Base-by-base conservation (phyloP, 2,888 invertebrate species). In the Plebejus argus region DNA sequence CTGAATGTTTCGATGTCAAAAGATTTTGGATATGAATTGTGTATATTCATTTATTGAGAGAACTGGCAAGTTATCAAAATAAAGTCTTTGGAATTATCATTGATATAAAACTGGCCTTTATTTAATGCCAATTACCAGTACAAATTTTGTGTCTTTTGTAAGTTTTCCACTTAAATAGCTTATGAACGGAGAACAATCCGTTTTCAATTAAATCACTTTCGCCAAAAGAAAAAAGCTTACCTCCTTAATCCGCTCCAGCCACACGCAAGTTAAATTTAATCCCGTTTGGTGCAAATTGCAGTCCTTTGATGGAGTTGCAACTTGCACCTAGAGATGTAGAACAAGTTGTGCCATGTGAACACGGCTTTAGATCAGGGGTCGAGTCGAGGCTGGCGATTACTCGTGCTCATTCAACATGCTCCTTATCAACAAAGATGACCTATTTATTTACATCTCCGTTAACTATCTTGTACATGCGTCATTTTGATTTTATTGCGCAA, bases 311-410 rank as follows among this genome's bases (percentile, higher is more conserved):
- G 7, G n/a, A 58, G 20, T 18, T 58, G 20, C 20, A 20, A 5
- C 15, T 18, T 58, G 20, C 58, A 20, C 15, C 15, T 58, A 20
- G 18, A 23, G 66, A 66, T 66, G 72, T 72, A 39, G 35, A 39
- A 23, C 45, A 12, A 23, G 45, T 12, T 33, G n/a, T n/a, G 20
- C 12, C 35, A 70, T 79, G 78, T 79, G 66, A 45, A 70, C 78
- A 53, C 72, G 79, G 79, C 80, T 78, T 78, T 78, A 84, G 85
- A 85, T 83, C 83, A 84, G 84, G 85, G 85, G 84, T 87, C 86
- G 84, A 83, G 80, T 79, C 83, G 82, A 80, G 80, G 79, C 79
- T 79, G 80, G 82, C 81, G 81, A 81, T 82, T 81, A 82, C 79
- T 81, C 78, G 77, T 49, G 79, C 76, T 81, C 80, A 81, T 83